Base-by-base conservation (phyloP, 2,797 vertebrate genomes). In the Staurois parvus region DNA sequence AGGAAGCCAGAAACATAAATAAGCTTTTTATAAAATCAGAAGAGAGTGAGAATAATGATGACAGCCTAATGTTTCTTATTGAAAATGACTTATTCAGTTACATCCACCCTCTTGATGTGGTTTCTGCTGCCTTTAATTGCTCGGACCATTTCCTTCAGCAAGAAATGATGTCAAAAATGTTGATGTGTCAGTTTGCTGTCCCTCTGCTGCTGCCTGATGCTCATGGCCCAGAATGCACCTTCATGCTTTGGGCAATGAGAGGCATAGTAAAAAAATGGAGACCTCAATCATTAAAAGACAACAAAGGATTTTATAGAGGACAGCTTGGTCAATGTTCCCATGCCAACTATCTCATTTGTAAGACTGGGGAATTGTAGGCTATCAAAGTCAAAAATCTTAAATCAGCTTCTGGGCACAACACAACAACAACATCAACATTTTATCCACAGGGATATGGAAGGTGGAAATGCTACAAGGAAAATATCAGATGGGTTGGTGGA, bases 181-280 rank as follows among this genome's bases (percentile, higher is more conserved):
- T 94, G 0, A 93, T 95, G 90, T 96, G 96, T 88, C 93, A 93
- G 89, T 96, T 96, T 83, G 93, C 96, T 37, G 94, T 97, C 1
- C 96, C 96, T 11, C 90, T 96, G 0, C 86, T 96, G 68, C 88
- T 96, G 77, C 95, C 95, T 0, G 90, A 93, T 87, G 84, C 83
- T 0, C 92, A 93, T 24, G 26, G 75, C 17, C 84, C 77, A 62
- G 59, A 88, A 79, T 86, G 90, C 76, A 89, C 72, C 0, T 94
- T 96, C 45, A 93, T 96, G 76, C 93, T 97, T 24, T 96, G 92
- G 69, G 93, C 95, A 74, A 89, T 95, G 85, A 91, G 96, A 90
- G 88, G 89, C 2, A 89, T 94, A 19, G 78, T 95, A 68, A 92
- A 92, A 86, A 92, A 91, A 2, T 97, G 95, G 94, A 92, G 81